A percentile compares a stretch with the other conserved stretches of the same genome.
phyloP scores from a whole-genome alignment of 2,888 invertebrate species.

The Macaria notata region DNA sequence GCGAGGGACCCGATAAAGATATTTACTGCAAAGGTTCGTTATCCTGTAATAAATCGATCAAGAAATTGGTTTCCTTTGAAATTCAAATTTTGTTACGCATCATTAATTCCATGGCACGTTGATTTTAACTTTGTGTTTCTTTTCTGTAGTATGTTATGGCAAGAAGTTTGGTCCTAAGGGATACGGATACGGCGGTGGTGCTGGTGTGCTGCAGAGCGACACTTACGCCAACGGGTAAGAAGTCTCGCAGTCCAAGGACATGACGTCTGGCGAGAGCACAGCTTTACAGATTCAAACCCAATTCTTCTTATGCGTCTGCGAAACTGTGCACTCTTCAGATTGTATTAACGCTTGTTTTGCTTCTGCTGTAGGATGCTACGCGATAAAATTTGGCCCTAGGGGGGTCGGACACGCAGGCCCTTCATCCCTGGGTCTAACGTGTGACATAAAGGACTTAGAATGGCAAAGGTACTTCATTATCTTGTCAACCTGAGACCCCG shows the following conservation, averaged over 20 bases:
- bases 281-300: slow-evolving; percentile 40
- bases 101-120: slow-evolving; percentile 37
- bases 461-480: slow-evolving; percentile 85
- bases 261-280: slow-evolving; percentile 72
- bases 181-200: slow-evolving; percentile 98
- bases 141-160: slow-evolving; percentile 93
- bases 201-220: slow-evolving; percentile 95
- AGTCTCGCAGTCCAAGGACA: slow-evolving; percentile 54
- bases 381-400: slow-evolving; percentile 96
- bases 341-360: slow-evolving; percentile 68
- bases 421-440: slow-evolving; percentile 91
- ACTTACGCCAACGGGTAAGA: slow-evolving; percentile 91
- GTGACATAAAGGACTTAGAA: slow-evolving; percentile 90
- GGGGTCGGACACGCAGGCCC: slow-evolving; percentile 96
- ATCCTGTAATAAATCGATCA: slow-evolving; percentile 16
- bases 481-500: slow-evolving; percentile 32
- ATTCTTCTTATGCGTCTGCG: slow-evolving; percentile 32
- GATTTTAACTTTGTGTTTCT: slow-evolving; percentile 54
- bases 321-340: slow-evolving; percentile 65
- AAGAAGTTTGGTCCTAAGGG: slow-evolving; percentile 99
- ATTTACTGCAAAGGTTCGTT: slow-evolving; percentile 97
- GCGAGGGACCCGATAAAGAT: slow-evolving; percentile 97
- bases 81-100: slow-evolving; percentile 19
- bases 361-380: slow-evolving; percentile 93
- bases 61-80: too few species aligned